Evolutionary conservation across 2,797 vertebrate genomes (phyloP), one percentile per base, ranked within the genome.

Genomic region (Apodemus agrarius): DNA sequence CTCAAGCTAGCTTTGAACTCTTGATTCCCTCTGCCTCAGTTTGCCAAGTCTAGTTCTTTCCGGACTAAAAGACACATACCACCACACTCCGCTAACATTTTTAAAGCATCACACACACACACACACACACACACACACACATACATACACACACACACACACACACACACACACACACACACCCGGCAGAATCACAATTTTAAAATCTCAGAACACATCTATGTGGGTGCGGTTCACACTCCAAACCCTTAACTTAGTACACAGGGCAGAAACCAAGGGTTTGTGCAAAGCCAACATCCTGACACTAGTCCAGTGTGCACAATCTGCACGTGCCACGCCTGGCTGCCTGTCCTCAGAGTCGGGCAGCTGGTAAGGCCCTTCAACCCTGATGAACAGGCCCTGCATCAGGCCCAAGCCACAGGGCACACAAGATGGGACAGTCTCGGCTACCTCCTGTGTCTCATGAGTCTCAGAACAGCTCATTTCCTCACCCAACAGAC

Each of bases 61-160:
- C 37, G 13, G 34, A 72, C 52, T 37, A 37, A 54, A 72, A 87
- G 46, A 63, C 14, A 52, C 52, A 52, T 12, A 10, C 21, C 65
- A 54, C 84, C 84, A 72, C 12, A 72, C 22, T 34, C 65, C 40
- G 67, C n/a, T 90, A 90, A 81, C 14, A 65, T 86, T 96, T 90
- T 86, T 65, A 65, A 67, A 90, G 37, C 75, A 65, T 59, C 11
- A 54, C 52, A 54, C 52, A 57, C 54, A 57, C 54, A 46, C 65
- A 46, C 46, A 46, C 46, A 46, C 46, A 46, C 46, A 46, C 46
- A 46, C 46, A 46, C 46, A 46, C 46, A 46, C 46, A 26, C 24
- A 22, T 8, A 52, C 49, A n/a, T n/a, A 52, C 52, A 52, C 52
- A 57, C 54, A 57, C 54, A 46, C 65, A 46, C 46, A 46, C 46